Percentiles rank a stretch among this genome's conserved stretches.
Conservation (phyloP, 2,888 invertebrate species). For the Cephonodes hylas region DNA sequence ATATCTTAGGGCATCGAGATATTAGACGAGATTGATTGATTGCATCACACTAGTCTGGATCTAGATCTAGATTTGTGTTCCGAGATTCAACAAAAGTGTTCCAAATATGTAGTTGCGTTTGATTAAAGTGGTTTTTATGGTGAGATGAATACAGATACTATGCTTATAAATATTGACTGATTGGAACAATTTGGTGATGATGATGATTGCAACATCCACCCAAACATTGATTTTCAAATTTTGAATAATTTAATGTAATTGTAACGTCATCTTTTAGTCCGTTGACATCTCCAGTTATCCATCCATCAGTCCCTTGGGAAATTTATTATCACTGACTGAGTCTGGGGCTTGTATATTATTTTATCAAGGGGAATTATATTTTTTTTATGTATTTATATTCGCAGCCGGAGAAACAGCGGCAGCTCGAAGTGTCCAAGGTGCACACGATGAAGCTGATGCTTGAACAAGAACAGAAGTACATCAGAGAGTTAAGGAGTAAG, state of each 20-base stretch:
- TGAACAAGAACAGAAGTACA: slow-evolving; percentile 91
- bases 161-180: too few relatives aligned
- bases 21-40: background rate
- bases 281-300: too few relatives aligned
- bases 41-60: background rate
- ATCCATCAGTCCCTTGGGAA: too few relatives aligned
- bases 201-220: too few relatives aligned
- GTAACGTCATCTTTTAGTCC: too few relatives aligned
- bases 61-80: background rate
- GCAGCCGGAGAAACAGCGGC: slow-evolving; percentile 91
- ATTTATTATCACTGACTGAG: too few relatives aligned
- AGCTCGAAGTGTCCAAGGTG: slow-evolving; percentile 90
- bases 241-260: too few relatives aligned
- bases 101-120: background rate
- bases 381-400: slow-evolving; percentile 33
- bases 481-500: slow-evolving; percentile 88
- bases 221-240: too few relatives aligned
- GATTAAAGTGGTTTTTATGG: background rate
- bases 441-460: slow-evolving; percentile 94
- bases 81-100: background rate
- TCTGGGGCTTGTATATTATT: too few relatives aligned
- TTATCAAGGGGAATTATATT: too few relatives aligned
- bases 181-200: too few relatives aligned
- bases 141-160: too few relatives aligned
- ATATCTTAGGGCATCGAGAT: background rate